Conservation (phyloP, 2,797 vertebrate species). For the Pitangus sulphuratus region DNA sequence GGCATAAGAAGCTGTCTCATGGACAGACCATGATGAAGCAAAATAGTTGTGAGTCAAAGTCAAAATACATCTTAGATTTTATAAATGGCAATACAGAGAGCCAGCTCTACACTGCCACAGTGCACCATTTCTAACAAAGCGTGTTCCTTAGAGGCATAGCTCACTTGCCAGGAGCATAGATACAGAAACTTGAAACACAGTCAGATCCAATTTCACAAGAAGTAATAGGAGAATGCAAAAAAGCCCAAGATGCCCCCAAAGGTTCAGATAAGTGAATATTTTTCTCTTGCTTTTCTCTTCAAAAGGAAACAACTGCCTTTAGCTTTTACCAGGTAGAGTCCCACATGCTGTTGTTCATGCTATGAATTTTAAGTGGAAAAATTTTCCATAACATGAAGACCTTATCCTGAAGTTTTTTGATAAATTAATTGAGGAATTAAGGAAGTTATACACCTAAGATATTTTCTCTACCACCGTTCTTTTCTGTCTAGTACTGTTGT, state of each 20-base stretch:
- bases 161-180: neutral
- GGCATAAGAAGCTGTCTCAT: neutral
- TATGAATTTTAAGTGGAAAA: conserved; percentile 7
- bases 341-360: neutral
- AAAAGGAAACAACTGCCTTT: conserved; percentile 11
- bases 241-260: neutral
- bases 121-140: rapidly evolving
- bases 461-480: neutral
- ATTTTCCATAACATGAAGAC: neutral
- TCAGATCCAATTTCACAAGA: conserved; percentile 32
- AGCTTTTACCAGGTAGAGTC: conserved; percentile 22
- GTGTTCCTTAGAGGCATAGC: neutral
- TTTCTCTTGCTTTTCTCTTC: conserved; percentile 30
- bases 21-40: neutral
- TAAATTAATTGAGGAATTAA: neutral
- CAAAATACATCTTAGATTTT: neutral
- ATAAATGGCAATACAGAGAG: neutral
- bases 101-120: neutral
- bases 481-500: neutral
- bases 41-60: neutral
- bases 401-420: neutral
- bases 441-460: neutral
- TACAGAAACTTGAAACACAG: neutral
- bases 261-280: conserved; percentile 32
- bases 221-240: neutral